phyloP scores from a whole-genome alignment of 2,888 invertebrate genomes.

The Colletes collaris region DNA sequence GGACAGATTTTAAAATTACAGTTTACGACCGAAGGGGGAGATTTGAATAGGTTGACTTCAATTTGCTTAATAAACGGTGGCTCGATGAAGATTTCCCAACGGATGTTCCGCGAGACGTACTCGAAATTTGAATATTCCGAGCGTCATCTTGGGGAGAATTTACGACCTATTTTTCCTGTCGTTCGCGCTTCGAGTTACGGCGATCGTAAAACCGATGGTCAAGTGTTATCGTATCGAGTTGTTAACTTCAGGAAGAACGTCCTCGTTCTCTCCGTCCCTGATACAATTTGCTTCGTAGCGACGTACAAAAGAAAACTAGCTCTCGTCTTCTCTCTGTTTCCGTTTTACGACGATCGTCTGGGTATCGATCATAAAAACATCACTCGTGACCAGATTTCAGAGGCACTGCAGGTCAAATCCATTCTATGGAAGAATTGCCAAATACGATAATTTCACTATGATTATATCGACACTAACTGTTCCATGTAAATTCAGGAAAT shows the following conservation, averaged over 20 bases:
- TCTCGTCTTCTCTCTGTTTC: not conserved
- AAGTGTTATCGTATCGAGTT: slow-evolving; percentile 6
- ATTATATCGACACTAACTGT: too few species aligned
- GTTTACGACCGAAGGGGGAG: not conserved
- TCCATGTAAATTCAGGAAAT: too few species aligned
- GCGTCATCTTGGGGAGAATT: slow-evolving; percentile 2
- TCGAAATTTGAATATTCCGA: slow-evolving; percentile 3
- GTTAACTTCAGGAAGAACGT: slow-evolving; percentile 24
- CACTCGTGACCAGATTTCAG: too few species aligned
- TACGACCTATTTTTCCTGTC: slow-evolving; percentile 30
- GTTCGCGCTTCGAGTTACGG: slow-evolving; percentile 1
- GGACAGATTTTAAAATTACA: slow-evolving; percentile 1
- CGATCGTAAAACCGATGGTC: slow-evolving; percentile 26
- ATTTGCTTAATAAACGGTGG: not conserved
- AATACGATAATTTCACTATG: too few species aligned
- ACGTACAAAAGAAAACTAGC: not conserved
- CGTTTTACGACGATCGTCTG: not conserved
- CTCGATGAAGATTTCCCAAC: not conserved
- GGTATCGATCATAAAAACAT: slow-evolving; percentile 5
- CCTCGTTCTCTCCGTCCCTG: not conserved
- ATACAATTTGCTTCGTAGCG: slow-evolving; percentile 13
- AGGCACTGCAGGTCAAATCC: too few species aligned
- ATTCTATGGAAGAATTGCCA: too few species aligned
- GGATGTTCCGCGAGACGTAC: not conserved
- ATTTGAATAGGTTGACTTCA: not conserved